These are phyloP conservation scores for Mormyrops attenuatus DNA, from an alignment of 2,797 vertebrate genomes.

Conservation along the genomic window DNA sequence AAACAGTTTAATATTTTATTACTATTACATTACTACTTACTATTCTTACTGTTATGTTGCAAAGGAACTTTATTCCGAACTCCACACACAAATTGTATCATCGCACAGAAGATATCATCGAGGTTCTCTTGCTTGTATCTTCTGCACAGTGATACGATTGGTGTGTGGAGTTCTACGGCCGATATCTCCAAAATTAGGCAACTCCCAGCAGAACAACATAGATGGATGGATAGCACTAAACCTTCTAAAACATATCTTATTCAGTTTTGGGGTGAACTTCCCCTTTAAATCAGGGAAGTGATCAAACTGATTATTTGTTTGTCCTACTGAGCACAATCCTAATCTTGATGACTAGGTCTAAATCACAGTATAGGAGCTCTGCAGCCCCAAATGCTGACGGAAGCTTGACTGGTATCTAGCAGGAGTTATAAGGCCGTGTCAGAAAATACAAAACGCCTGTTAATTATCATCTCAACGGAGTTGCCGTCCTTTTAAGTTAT, in stretches of 20 bases:
- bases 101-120: too few relatives aligned
- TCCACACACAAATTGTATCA: too few relatives aligned
- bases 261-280: not conserved
- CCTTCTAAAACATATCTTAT: not conserved
- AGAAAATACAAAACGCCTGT: not conserved
- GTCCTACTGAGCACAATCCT: not conserved
- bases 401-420: not conserved
- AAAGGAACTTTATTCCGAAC: too few relatives aligned
- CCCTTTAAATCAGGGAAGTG: not conserved
- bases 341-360: not conserved
- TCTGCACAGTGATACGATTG: too few relatives aligned
- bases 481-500: not conserved
- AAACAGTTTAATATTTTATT: too few relatives aligned
- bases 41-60: too few relatives aligned
- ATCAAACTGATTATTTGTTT: not conserved
- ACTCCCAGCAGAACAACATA: too few relatives aligned
- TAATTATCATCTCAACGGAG: not conserved
- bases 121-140: too few relatives aligned
- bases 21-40: too few relatives aligned
- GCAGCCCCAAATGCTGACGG: not conserved
- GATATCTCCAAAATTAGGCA: too few relatives aligned
- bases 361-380: not conserved
- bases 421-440: not conserved
- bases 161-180: too few relatives aligned
- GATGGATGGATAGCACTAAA: not conserved